Conservation (phyloP, 1,140 invertebrate species). For the Popillia japonica region DNA sequence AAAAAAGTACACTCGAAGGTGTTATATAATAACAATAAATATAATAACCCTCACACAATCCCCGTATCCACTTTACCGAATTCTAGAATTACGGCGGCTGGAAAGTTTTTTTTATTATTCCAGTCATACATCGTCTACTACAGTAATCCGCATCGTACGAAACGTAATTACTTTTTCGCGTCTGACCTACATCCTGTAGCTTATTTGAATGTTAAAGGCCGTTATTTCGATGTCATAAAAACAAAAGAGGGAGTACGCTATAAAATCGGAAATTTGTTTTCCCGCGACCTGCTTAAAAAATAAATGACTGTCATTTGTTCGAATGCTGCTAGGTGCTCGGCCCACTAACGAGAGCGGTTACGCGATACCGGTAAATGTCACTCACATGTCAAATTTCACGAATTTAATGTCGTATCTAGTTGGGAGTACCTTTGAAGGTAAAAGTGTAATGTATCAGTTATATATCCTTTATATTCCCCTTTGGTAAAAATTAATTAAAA, state of each 20-base stretch:
- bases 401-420: not conserved
- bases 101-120: not conserved
- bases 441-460: too few relatives aligned
- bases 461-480: too few relatives aligned
- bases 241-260: not conserved
- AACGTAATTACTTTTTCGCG: slow-evolving; percentile 17
- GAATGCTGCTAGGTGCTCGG: not conserved
- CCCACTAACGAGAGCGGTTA: not conserved
- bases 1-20: slow-evolving; percentile 16
- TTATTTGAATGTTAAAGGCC: not conserved
- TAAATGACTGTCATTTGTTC: slow-evolving; percentile 5
- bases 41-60: slow-evolving; percentile 22
- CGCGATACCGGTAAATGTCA: not conserved
- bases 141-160: not conserved
- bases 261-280: slow-evolving; percentile 15
- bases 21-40: slow-evolving; percentile 30
- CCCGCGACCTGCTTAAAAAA: not conserved
- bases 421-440: not conserved
- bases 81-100: not conserved
- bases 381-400: not conserved
- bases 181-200: slow-evolving; percentile 7
- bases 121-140: not conserved
- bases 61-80: not conserved
- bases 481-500: too few relatives aligned
- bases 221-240: not conserved